Conservation (phyloP, 2,113 vertebrate genomes). For the Potamarius usumacintae region DNA sequence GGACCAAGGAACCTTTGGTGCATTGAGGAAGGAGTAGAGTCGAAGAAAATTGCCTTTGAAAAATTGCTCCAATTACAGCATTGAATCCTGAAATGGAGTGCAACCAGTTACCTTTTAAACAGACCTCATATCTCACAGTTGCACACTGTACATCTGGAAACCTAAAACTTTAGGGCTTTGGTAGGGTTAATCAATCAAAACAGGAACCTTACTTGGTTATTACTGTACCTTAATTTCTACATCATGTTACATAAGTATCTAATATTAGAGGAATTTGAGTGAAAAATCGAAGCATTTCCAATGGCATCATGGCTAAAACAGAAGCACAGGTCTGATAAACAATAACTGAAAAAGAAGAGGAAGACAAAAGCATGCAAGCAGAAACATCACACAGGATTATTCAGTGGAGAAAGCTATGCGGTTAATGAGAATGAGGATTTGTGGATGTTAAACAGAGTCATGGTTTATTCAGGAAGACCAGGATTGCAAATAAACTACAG, state of each 20-base stretch:
- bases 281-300: neutral
- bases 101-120: conserved; percentile 38
- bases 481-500: conserved; percentile 45
- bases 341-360: neutral
- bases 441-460: conserved; percentile 41
- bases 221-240: conserved; percentile 14
- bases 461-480: conserved; percentile 49
- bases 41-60: conserved; percentile 43
- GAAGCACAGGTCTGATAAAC: neutral
- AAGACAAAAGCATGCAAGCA: neutral
- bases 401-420: conserved; percentile 27
- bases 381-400: neutral
- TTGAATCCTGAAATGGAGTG: conserved; percentile 46
- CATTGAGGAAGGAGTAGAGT: conserved; percentile 36
- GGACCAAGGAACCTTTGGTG: conserved; percentile 40
- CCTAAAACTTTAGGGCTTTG: neutral
- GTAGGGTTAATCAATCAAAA: conserved; percentile 10
- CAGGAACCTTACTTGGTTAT: neutral
- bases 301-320: neutral
- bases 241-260: neutral
- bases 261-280: neutral
- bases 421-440: conserved; percentile 47
- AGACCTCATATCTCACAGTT: conserved; percentile 26
- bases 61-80: conserved; percentile 48
- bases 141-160: conserved; percentile 23